phyloP scores from a whole-genome alignment of 1,140 invertebrate species.

The Diachasmimorpha longicaudata region DNA sequence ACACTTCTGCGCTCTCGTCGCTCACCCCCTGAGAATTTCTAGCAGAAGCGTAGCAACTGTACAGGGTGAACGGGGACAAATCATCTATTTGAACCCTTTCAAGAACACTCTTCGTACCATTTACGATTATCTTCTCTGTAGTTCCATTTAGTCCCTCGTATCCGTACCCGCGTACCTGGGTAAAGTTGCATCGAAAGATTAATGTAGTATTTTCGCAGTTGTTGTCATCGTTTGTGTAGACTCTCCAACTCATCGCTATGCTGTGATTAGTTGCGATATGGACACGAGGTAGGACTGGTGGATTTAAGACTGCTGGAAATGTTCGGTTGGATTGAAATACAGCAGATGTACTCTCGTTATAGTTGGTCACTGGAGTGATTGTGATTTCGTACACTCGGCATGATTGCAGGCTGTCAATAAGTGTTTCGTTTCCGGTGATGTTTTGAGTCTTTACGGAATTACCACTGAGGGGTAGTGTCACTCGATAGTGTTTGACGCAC shows the following conservation, averaged over 20 bases:
- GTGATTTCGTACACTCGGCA: slow-evolving; percentile 38
- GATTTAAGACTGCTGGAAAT: not conserved
- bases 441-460: not conserved
- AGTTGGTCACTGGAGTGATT: slow-evolving; percentile 34
- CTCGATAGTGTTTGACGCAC: slow-evolving; percentile 41
- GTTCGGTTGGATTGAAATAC: slow-evolving; percentile 20
- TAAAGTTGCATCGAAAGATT: slow-evolving; percentile 34
- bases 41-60: slow-evolving; percentile 35
- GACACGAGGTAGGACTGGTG: not conserved
- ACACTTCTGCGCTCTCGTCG: slow-evolving; percentile 25
- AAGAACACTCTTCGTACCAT: not conserved
- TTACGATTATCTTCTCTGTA: not conserved
- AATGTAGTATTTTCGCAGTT: slow-evolving; percentile 35
- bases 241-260: slow-evolving; percentile 37
- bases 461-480: slow-evolving; percentile 24
- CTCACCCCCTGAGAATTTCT: slow-evolving; percentile 35
- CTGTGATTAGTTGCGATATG: not conserved
- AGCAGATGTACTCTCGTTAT: slow-evolving; percentile 17
- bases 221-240: slow-evolving; percentile 34
- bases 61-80: slow-evolving; percentile 44
- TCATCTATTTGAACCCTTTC: slow-evolving; percentile 25
- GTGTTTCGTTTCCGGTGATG: slow-evolving; percentile 19
- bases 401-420: slow-evolving; percentile 32
- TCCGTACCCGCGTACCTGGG: slow-evolving; percentile 31
- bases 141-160: slow-evolving; percentile 19